Evolutionary conservation across 2,113 vertebrate genomes (phyloP).

Genomic region (Centropus bengalensis): DNA sequence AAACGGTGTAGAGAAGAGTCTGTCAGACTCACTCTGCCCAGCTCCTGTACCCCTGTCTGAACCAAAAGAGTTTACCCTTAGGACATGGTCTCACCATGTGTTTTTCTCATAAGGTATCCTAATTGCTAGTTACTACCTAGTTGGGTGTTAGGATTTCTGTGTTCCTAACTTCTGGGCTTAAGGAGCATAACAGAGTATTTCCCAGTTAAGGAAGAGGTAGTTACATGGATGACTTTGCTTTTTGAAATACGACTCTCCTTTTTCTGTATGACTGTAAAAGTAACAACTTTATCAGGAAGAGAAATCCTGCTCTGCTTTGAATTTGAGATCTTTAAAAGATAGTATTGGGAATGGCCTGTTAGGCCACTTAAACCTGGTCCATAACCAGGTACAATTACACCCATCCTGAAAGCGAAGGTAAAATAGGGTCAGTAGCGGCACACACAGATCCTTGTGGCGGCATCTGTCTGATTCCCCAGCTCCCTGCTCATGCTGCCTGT

Average conservation of each 20-base stretch:
- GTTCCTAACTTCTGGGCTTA: neutral
- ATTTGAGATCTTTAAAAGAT: too few species aligned
- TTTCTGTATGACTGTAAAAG: neutral
- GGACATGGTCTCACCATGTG: neutral
- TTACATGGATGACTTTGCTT: neutral
- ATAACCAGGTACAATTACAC: too few species aligned
- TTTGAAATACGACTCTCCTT: neutral
- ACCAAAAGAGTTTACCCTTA: neutral
- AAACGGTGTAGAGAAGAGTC: neutral
- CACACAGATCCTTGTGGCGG: neutral
- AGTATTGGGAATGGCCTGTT: too few species aligned
- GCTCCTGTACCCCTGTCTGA: neutral
- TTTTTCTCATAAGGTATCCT: neutral
- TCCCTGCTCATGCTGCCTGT: neutral
- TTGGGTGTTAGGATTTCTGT: neutral
- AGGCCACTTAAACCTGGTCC: too few species aligned
- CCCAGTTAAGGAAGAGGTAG: neutral
- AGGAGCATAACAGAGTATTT: neutral
- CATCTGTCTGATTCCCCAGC: neutral
- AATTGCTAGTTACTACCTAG: neutral
- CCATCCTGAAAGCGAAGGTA: too few species aligned
- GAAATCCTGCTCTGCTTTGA: neutral
- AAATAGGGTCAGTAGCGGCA: neutral
- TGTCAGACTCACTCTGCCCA: neutral
- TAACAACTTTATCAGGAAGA: neutral